Evolutionary conservation across 2,797 vertebrate species (phyloP), one percentile per base, ranked within the genome.

Genomic region (Antennarius maculatus): DNA sequence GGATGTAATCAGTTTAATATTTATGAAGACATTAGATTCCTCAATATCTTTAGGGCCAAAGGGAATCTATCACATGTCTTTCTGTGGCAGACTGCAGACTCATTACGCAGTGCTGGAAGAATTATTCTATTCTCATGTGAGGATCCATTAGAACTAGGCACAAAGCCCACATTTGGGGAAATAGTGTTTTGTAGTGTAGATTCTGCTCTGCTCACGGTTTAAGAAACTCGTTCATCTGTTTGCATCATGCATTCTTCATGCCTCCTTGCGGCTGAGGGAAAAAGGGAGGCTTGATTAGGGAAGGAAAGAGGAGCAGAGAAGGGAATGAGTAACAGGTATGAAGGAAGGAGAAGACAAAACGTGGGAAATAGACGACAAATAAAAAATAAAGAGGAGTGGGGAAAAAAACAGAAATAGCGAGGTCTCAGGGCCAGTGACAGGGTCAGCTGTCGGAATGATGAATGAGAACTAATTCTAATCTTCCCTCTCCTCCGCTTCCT

Each of bases 401-500:
- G 37, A 71, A 69, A 79, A 69, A 67, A 56, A 34, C 49, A 65
- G 74, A 82, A 76, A 79, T 7, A 34, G 74, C 66, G 71, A 82
- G 86, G 87, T 89, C 83, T 77, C 87, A 90, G 87, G 88, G 90
- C 88, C 81, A 67, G 78, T 73, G 59, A 59, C 86, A 88, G 86
- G 89, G 90, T 89, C 87, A 84, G 63, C 86, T 89, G 90, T 90
- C 89, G 91, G 51, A 55, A 82, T 89, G 88, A 92, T 85, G 68
- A 85, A 91, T 88, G 85, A 66, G 54, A 76, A 76, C 60, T 80
- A 79, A 87, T 82, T 64, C 79, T 76, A 14, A 15, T 76, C 77
- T 72, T 58, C 81, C 81, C 56, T 65, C 71, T 84, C 46, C 64
- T 72, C 63, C 61, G 79, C 54, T 58, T 78, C 54, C 61, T 80